phyloP scores from a whole-genome alignment of 2,888 invertebrate species.

The Dasypogon diadema region DNA sequence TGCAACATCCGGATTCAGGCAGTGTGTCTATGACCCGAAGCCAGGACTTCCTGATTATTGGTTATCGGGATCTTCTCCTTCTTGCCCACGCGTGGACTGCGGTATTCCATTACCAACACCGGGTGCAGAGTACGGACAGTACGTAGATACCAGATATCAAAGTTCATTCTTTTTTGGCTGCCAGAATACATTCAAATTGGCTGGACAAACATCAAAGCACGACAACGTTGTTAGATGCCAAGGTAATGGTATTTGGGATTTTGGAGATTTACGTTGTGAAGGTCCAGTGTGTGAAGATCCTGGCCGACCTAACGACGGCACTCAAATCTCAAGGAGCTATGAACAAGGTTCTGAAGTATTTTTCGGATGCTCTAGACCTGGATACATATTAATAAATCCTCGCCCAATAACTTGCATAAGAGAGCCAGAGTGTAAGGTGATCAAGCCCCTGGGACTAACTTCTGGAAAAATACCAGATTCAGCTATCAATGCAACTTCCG shows the following conservation, averaged over 20 bases:
- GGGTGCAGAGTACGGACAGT: constrained; percentile 93
- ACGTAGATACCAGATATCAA: constrained; percentile 88
- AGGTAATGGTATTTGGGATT: constrained; percentile 96
- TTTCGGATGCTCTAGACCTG: constrained; percentile 91
- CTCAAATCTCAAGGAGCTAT: constrained; percentile 85
- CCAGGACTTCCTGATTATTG: constrained; percentile 90
- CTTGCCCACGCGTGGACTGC: constrained; percentile 91
- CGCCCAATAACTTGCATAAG: constrained; percentile 90
- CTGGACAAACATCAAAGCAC: constrained; percentile 90
- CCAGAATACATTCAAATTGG: constrained; percentile 93
- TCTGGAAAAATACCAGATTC: constrained; percentile 94
- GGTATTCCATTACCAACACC: constrained; percentile 92
- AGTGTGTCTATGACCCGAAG: constrained; percentile 96
- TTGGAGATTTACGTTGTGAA: constrained; percentile 92
- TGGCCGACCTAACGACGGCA: constrained; percentile 92
- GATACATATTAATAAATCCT: constrained; percentile 92
- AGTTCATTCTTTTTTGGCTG: constrained; percentile 96
- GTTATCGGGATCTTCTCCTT: constrained; percentile 87
- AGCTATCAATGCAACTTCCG: constrained; percentile 95
- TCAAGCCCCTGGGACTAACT: constrained; percentile 89
- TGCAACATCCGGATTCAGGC: constrained; percentile 86
- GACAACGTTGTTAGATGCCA: constrained; percentile 94
- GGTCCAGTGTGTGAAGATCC: constrained; percentile 98
- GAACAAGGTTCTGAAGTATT: constrained; percentile 91
- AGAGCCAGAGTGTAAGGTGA: constrained; percentile 94